Conservation (phyloP, 2,113 vertebrate species). For the Thomomys bottae region DNA sequence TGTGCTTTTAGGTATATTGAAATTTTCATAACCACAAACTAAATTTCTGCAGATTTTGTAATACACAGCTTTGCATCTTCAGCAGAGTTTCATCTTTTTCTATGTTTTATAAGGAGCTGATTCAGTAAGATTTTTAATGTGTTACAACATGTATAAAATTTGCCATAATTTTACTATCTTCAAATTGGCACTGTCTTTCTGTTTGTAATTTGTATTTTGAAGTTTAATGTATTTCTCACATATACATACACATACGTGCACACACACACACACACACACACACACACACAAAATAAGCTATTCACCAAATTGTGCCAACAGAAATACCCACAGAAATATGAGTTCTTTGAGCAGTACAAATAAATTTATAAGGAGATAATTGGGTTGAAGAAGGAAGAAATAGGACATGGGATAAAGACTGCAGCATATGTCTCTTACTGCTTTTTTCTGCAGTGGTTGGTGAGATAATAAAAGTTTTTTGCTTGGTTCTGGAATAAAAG, state of each 20-base stretch:
- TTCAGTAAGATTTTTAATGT: conserved; percentile 35
- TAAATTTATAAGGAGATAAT: conserved; percentile 40
- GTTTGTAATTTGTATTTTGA: conserved; percentile 74
- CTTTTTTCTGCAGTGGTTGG: not conserved
- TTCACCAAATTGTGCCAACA: conserved; percentile 45
- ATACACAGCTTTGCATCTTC: conserved; percentile 59
- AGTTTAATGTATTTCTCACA: conserved; percentile 48
- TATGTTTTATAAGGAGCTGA: conserved; percentile 36
- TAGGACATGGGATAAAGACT: not conserved
- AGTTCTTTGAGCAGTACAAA: not conserved
- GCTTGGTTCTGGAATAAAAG: conserved; percentile 57
- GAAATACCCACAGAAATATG: conserved; percentile 43
- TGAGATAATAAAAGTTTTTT: conserved; percentile 31
- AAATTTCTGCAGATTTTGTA: conserved; percentile 60
- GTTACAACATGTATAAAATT: conserved; percentile 72
- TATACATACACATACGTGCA: not conserved
- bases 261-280: not conserved
- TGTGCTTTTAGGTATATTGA: conserved; percentile 69
- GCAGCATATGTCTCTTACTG: not conserved
- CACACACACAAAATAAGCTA: not conserved
- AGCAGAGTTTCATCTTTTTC: conserved; percentile 8
- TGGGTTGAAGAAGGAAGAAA: conserved; percentile 1
- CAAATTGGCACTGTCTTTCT: conserved; percentile 77
- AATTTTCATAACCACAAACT: conserved; percentile 77
- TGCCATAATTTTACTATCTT: conserved; percentile 73